A percentile compares a stretch with the other conserved stretches of the same genome.
Conservation (phyloP, 2,113 vertebrate species). For the Oreocharis arfaki region DNA sequence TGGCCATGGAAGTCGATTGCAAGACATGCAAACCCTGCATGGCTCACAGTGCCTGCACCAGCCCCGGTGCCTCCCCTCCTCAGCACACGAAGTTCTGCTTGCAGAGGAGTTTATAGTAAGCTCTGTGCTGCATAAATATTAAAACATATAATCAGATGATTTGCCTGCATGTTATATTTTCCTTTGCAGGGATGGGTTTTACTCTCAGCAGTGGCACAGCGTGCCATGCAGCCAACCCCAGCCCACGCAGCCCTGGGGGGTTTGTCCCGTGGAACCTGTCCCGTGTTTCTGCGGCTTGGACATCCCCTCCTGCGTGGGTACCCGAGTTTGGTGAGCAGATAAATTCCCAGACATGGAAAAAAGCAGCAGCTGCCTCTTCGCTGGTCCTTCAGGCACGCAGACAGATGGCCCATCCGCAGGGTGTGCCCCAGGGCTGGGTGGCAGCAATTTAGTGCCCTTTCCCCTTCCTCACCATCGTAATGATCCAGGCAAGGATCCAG, state of each 20-base stretch:
- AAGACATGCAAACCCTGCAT: background rate
- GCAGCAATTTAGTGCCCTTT: background rate
- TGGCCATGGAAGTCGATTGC: background rate
- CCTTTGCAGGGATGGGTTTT: background rate
- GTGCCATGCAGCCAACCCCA: background rate
- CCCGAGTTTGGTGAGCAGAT: background rate
- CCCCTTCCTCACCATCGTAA: rapidly evolving
- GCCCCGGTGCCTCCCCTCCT: background rate
- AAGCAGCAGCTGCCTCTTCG: background rate
- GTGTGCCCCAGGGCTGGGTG: background rate
- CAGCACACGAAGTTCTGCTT: background rate
- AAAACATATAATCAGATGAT: background rate
- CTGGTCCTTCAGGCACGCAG: background rate
- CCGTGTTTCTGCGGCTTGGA: background rate
- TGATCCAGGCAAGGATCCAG: background rate
- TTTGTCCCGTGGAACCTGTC: rapidly evolving
- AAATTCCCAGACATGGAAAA: background rate
- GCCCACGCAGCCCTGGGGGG: background rate
- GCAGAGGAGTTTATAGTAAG: background rate
- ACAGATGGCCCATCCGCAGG: background rate
- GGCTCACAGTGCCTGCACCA: background rate
- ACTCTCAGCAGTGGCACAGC: background rate
- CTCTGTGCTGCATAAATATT: background rate
- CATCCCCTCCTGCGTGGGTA: background rate
- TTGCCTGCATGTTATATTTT: background rate